phyloP scores from a whole-genome alignment of 2,113 vertebrate species.

The Mixornis gularis region DNA sequence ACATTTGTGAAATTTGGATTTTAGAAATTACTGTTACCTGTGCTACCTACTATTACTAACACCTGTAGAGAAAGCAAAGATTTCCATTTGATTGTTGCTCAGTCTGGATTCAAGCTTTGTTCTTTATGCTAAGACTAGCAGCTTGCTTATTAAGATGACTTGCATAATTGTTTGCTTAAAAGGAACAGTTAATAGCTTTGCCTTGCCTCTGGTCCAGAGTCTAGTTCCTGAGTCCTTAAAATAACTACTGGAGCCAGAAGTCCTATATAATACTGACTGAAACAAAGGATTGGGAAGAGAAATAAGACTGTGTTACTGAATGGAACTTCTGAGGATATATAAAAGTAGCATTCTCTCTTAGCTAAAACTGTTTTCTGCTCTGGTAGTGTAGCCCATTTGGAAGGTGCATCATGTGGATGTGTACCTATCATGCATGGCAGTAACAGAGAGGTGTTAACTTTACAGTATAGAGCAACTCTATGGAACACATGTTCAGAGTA shows the following conservation, averaged over 20 bases:
- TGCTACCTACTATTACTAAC: background rate
- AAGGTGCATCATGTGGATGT: accelerated
- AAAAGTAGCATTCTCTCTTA: background rate
- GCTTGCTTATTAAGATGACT: background rate
- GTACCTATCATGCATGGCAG: background rate
- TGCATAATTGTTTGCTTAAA: background rate
- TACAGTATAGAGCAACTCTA: background rate
- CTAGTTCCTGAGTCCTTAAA: background rate
- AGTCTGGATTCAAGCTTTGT: background rate
- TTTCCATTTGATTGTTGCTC: background rate
- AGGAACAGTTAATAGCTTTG: background rate
- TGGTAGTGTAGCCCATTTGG: background rate
- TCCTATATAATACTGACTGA: background rate
- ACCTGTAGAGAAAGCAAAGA: background rate
- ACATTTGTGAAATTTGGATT: background rate
- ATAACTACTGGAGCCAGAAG: background rate
- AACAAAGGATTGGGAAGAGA: background rate
- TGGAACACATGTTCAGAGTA: background rate
- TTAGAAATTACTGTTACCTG: background rate
- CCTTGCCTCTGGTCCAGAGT: background rate
- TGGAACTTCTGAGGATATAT: background rate
- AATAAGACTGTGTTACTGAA: background rate
- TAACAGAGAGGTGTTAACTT: background rate
- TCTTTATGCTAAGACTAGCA: background rate
- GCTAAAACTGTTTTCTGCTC: background rate